Percentiles rank a stretch among this genome's conserved stretches.
Evolutionary conservation across 1,140 invertebrate species (phyloP).

Genomic region (Drosophila eugracilis): DNA sequence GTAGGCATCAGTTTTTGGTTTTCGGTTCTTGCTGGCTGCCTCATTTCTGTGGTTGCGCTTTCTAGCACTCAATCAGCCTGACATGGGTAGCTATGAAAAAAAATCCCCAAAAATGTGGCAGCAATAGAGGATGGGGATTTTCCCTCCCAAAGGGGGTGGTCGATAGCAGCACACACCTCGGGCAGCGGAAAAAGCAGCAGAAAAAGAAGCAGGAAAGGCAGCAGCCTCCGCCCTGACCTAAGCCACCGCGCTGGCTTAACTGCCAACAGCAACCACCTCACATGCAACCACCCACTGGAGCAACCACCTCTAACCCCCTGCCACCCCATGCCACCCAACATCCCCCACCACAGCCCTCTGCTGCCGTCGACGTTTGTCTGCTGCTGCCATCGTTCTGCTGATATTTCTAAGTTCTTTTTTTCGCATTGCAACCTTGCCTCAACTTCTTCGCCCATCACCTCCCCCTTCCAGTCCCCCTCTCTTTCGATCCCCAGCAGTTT

Average conservation of each 20-base stretch:
- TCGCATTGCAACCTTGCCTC: constrained; percentile 75
- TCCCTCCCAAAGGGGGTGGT: not conserved
- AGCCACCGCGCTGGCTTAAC: constrained; percentile 77
- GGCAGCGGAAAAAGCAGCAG: constrained; percentile 23
- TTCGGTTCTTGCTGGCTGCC: constrained; percentile 19
- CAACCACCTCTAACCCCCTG: too few relatives aligned
- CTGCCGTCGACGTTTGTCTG: constrained; percentile 50
- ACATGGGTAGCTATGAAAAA: constrained; percentile 15
- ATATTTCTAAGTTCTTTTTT: constrained; percentile 78
- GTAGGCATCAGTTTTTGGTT: constrained; percentile 39
- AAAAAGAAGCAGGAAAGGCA: constrained; percentile 16
- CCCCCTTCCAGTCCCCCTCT: constrained; percentile 23
- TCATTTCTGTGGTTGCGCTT: constrained; percentile 44
- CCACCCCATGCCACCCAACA: not conserved
- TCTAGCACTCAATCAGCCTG: constrained; percentile 49
- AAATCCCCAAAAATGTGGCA: constrained; percentile 1
- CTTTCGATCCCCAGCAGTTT: constrained; percentile 19
- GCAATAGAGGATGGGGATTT: not conserved
- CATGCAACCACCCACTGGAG: constrained; percentile 18
- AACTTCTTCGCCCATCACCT: constrained; percentile 49
- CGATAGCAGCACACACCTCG: constrained; percentile 63
- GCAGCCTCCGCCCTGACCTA: constrained; percentile 73
- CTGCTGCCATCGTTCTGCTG: constrained; percentile 53
- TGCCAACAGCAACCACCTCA: constrained; percentile 62
- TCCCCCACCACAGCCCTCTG: constrained; percentile 29